Base-by-base conservation (phyloP, 2,888 invertebrate genomes). In the Nemoura dubitans region DNA sequence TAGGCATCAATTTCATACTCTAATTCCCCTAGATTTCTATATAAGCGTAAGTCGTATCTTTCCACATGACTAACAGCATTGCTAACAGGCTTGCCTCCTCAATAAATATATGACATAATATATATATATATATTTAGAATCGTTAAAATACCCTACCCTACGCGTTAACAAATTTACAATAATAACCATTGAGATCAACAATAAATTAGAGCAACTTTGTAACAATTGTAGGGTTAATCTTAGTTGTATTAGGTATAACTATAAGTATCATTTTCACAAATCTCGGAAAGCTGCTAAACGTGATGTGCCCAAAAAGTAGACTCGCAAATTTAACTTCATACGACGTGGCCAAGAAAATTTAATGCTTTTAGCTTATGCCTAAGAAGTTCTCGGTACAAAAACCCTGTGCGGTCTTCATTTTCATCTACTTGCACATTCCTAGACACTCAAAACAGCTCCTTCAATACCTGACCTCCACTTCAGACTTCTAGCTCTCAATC, bases 141-240 rank as follows among this genome's bases (percentile, higher is more conserved):
- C 5, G 16, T 14, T 27, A 28, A 76, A 78, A 78, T 78, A 78
- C 78, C 28, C 28, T 28, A 78, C 26, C 26, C 7, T 78, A 78
- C 0, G 28, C 6, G 78, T 78, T 78, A 27, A 78, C 26, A 78
- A 78, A 78, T 78, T 27, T 28, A 78, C 78, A 78, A 78, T 28
- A 78, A 26, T 78, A 78, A 78, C 26, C 28, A 78, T 78, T 78
- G 78, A 78, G 78, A 78, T 78, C 78, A 78, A 78, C 78, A 78
- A 78, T 78, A 78, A 78, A 25, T 78, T 78, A 78, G 78, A 27
- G 78, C 78, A 27, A 10, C 25, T 78, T 78, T 59, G 59, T 59
- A 59, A 21, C 26, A 78, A 36, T 36, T 36, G 26, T 26, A 78
- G 26, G 28, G 26, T 78, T 27, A 2, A 78, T 28, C 26, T 78